These are phyloP conservation scores for Argopecten irradians DNA, from an alignment of 1,140 invertebrate genomes.

Conservation along the genomic window DNA sequence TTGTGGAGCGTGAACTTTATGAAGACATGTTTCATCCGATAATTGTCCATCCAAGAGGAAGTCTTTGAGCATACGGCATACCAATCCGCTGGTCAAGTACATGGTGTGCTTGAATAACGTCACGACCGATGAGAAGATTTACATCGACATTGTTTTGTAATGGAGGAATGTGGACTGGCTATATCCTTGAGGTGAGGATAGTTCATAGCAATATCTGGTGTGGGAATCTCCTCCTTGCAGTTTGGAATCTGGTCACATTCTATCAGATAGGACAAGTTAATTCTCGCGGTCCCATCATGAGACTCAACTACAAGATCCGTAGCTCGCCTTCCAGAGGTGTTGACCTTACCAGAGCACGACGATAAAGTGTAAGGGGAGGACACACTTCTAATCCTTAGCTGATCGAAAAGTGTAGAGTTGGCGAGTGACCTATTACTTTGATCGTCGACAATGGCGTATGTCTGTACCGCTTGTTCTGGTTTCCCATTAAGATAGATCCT, in stretches of 20 bases:
- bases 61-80: slow-evolving; percentile 42
- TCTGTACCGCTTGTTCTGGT: neutral
- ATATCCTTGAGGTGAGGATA: slow-evolving; percentile 20
- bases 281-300: neutral
- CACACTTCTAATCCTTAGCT: neutral
- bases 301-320: slow-evolving; percentile 30
- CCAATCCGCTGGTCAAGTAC: neutral
- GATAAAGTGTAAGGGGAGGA: slow-evolving; percentile 12
- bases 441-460: neutral
- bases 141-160: neutral
- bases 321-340: neutral
- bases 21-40: slow-evolving; percentile 50
- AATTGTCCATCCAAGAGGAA: slow-evolving; percentile 45
- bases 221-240: slow-evolving; percentile 30
- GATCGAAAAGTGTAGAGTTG: too few species aligned
- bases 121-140: slow-evolving; percentile 38
- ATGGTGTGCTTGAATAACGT: neutral
- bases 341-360: slow-evolving; percentile 4
- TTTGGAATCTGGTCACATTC: slow-evolving; percentile 1
- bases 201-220: neutral
- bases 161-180: slow-evolving; percentile 33
- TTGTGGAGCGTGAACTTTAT: slow-evolving; percentile 41
- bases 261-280: slow-evolving; percentile 9
- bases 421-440: neutral
- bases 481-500: neutral